These are phyloP conservation scores for Falcaria lacertinaria DNA, from an alignment of 2,888 invertebrate species.

Conservation along the genomic window DNA sequence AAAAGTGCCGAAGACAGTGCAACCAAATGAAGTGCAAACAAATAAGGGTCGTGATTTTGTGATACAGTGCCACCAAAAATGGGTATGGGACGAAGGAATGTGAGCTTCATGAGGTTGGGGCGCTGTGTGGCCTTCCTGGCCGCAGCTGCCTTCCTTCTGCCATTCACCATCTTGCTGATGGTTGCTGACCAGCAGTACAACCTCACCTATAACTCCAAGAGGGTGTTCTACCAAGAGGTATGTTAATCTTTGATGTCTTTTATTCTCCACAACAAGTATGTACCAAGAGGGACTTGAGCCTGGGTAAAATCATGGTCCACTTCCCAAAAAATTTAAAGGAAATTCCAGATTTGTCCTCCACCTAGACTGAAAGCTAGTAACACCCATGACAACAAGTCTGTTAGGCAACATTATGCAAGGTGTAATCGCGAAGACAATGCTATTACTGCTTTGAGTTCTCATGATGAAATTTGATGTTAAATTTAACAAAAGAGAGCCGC, in stretches of 20 bases:
- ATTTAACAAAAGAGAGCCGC: too few relatives aligned
- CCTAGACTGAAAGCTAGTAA: too few relatives aligned
- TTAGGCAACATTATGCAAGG: neutral
- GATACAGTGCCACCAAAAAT: constrained; percentile 20
- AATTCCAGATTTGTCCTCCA: too few relatives aligned
- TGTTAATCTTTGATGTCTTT: constrained; percentile 20
- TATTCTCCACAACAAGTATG: too few relatives aligned
- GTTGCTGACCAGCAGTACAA: constrained; percentile 82
- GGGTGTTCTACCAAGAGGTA: constrained; percentile 77
- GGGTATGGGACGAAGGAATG: constrained; percentile 58
- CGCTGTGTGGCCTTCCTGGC: constrained; percentile 81
- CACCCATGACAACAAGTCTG: too few relatives aligned
- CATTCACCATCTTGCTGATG: constrained; percentile 80
- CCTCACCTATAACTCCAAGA: constrained; percentile 71
- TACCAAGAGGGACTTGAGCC: too few relatives aligned
- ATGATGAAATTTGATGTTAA: too few relatives aligned
- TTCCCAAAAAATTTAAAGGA: too few relatives aligned
- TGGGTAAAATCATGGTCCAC: too few relatives aligned
- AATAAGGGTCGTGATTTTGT: constrained; percentile 9
- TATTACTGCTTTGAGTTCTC: too few relatives aligned
- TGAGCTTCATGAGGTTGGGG: constrained; percentile 73
- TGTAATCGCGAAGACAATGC: neutral
- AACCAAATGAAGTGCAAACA: constrained; percentile 19
- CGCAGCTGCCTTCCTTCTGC: constrained; percentile 80
- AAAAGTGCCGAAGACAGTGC: neutral